phyloP scores from a whole-genome alignment of 2,113 vertebrate genomes.

The Microcebus jonahi region DNA sequence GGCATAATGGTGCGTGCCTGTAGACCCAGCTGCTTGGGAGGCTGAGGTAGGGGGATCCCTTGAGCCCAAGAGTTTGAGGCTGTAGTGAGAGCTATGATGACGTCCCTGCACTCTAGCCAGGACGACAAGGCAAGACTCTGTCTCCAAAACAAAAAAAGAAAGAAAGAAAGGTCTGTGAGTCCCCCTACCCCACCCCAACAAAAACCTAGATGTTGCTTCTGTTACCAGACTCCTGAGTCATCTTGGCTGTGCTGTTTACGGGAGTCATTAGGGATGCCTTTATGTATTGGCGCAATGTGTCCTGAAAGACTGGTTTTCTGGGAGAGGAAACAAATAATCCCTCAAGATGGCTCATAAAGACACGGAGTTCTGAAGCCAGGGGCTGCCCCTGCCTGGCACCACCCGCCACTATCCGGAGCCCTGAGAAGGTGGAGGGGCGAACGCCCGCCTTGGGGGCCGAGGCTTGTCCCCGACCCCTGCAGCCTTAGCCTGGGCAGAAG shows the following conservation, averaged over 20 bases:
- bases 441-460: accelerated
- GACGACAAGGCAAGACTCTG: too few species aligned
- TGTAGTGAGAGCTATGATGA: too few species aligned
- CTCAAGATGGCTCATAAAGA: neutral
- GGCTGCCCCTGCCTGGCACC: too few species aligned
- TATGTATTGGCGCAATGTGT: neutral
- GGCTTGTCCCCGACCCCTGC: neutral
- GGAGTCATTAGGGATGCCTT: neutral
- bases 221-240: neutral
- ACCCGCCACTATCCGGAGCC: accelerated
- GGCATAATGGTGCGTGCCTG: too few species aligned
- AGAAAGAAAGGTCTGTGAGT: neutral
- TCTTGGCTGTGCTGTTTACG: neutral
- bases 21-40: too few species aligned
- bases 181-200: too few species aligned
- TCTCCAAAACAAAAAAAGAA: too few species aligned
- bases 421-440: neutral
- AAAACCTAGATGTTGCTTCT: neutral
- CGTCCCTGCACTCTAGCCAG: too few species aligned
- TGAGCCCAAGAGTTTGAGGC: too few species aligned
- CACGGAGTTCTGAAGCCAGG: neutral
- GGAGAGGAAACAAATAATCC: neutral
- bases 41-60: too few species aligned
- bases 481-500: neutral
- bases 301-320: neutral